Evolutionary conservation across 1,140 invertebrate species (phyloP), one percentile per base, ranked within the genome.

Genomic region (Drosophila athabasca): DNA sequence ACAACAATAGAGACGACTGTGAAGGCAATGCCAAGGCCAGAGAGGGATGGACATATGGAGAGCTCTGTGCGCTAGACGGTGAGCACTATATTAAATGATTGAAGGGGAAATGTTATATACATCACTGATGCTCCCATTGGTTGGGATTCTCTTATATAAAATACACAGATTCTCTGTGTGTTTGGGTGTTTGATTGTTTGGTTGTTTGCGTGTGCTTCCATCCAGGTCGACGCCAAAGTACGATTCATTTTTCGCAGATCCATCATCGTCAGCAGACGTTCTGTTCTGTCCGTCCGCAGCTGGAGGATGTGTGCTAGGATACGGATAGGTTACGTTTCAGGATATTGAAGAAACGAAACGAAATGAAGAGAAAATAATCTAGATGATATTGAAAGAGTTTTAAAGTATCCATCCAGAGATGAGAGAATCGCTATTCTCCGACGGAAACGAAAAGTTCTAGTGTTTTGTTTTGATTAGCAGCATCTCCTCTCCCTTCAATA

Each of bases 231-330:
- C 31, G 49, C 41, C 26, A 39, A n/a, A 35, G 26, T 48, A 39
- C n/a, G 22, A 26, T 60, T 74, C 77, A 84, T 60, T 84, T 69
- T 50, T 48, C 77, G 43, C 45, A 74, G 58, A 85, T 82, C 69
- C 62, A 85, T 85, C 81, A 82, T 78, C 73, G 82, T 85, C 81
- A 87, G 41, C 78, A 72, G 81, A 77, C 79, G 73, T 62, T 29
- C 24, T 26, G 73, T 62, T 29, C 24, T 26, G 51, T 17, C 65
- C 45, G 46, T 52, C 26, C 26, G 39, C 45, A 48, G 17, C 13
- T 22, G n/a, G 17, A 50, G 15, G 58, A 39, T 39, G 35, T 39
- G 35, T 39, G 35, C 4, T 3, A 13, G 35, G 4, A 39, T 13
- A 39, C 35, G 11, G 11, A 4, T 39, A 39, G 35, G 35, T 35